A percentile compares a stretch with the other conserved stretches of the same genome.
Evolutionary conservation across 2,113 vertebrate genomes (phyloP).

Genomic region (Alligator mississippiensis): DNA sequence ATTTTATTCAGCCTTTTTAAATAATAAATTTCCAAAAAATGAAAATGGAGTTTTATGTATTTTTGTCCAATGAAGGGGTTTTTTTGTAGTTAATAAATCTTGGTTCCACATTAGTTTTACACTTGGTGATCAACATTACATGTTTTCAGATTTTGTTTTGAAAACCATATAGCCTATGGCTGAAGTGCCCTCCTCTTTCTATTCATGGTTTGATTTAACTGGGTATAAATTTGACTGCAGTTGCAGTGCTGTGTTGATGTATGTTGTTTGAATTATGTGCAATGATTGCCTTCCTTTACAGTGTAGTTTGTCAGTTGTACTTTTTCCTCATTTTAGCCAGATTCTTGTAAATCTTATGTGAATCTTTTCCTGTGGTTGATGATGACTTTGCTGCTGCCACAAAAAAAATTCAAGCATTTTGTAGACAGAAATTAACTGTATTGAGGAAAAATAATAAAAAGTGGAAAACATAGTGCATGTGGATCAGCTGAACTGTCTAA

Average conservation of each 20-base stretch:
- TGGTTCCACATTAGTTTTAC: conserved; percentile 70
- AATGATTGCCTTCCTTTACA: conserved; percentile 2
- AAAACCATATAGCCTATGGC: conserved; percentile 63
- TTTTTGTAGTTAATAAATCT: conserved; percentile 72
- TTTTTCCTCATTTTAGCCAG: conserved; percentile 81
- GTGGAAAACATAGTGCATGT: conserved; percentile 43
- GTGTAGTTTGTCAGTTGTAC: conserved; percentile 72
- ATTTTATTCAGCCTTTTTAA: conserved; percentile 69
- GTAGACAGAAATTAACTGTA: conserved; percentile 86
- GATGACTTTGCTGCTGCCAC: conserved; percentile 83
- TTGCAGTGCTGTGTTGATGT: background rate
- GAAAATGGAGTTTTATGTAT: conserved; percentile 67
- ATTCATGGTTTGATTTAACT: background rate
- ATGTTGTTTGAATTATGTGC: background rate
- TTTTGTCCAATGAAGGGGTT: conserved; percentile 75
- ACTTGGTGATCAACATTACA: conserved; percentile 52
- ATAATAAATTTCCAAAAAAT: conserved; percentile 71
- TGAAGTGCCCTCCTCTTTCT: conserved; percentile 60
- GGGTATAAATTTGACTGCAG: conserved; percentile 46
- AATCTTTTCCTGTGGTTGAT: conserved; percentile 83
- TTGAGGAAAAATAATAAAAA: conserved; percentile 77
- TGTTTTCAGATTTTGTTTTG: conserved; percentile 27
- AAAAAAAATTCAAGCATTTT: conserved; percentile 84
- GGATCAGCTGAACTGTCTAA: conserved; percentile 49
- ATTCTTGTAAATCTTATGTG: conserved; percentile 83